Conservation (phyloP, 2,888 invertebrate genomes). For the Callyntrura guangdongensis region DNA sequence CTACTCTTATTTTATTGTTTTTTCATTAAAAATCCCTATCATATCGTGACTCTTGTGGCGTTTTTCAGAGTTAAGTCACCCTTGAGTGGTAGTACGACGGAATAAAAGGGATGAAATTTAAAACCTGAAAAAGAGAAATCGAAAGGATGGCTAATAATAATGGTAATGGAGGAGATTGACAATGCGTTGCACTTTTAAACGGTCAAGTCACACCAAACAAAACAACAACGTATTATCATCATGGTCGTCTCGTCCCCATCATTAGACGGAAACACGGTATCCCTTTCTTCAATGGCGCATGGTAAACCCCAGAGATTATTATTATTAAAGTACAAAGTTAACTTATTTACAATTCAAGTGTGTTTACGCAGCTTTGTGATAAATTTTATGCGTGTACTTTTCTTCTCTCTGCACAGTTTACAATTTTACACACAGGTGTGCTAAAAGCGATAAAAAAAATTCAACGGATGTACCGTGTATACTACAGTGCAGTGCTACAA, state of each 20-base stretch:
- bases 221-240: not conserved
- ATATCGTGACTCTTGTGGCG: conserved; percentile 20
- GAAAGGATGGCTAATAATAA: conserved; percentile 3
- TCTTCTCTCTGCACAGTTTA: too few species aligned
- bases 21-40: not conserved
- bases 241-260: not conserved
- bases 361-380: conserved; percentile 15
- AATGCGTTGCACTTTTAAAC: conserved; percentile 15
- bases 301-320: conserved; percentile 3
- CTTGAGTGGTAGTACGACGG: conserved; percentile 21
- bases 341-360: not conserved
- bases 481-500: too few species aligned
- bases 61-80: conserved; percentile 50
- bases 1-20: not conserved
- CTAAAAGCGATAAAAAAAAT: conserved; percentile 31
- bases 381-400: not conserved
- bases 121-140: conserved; percentile 55
- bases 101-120: too few species aligned
- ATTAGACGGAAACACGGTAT: too few species aligned
- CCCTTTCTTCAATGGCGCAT: conserved; percentile 20
- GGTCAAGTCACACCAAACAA: not conserved
- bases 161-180: not conserved
- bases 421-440: too few species aligned
- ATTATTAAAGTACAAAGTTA: not conserved
- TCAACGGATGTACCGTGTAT: conserved; percentile 46